Percentiles rank a stretch among this genome's conserved stretches.
Evolutionary conservation across 2,888 invertebrate genomes (phyloP).

Genomic region (Stenolophus ochropezus): DNA sequence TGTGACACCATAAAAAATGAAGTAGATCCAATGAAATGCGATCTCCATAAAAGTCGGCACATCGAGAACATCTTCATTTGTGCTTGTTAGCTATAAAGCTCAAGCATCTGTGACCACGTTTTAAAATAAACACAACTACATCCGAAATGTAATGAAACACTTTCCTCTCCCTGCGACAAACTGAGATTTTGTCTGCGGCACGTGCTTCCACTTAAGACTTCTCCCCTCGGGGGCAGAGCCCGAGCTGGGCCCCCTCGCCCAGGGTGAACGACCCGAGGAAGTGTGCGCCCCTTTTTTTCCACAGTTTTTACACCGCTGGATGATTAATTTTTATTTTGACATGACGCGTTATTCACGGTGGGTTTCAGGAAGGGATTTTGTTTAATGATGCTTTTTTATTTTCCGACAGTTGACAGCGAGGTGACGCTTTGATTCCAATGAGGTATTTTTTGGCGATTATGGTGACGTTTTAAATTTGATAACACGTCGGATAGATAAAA

Average conservation of each 20-base stretch:
- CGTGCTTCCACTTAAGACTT: slow-evolving; percentile 55
- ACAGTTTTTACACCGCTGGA: not conserved
- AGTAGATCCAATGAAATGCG: not conserved
- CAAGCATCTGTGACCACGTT: not conserved
- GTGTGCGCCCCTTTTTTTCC: slow-evolving; percentile 8
- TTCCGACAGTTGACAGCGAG: not conserved
- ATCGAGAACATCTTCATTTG: not conserved
- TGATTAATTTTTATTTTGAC: slow-evolving; percentile 35
- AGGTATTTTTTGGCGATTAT: not conserved
- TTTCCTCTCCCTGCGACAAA: slow-evolving; percentile 24
- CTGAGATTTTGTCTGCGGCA: slow-evolving; percentile 56
- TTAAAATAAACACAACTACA: slow-evolving; percentile 14
- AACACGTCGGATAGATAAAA: too few relatives aligned
- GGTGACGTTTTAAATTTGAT: not conserved
- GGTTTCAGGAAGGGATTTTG: not conserved
- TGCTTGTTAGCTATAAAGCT: not conserved
- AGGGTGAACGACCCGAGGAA: slow-evolving; percentile 7
- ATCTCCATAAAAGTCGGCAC: not conserved
- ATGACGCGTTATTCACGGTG: not conserved
- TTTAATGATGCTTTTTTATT: not conserved
- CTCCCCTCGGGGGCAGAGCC: not conserved
- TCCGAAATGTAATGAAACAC: slow-evolving; percentile 7
- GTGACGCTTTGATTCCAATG: not conserved
- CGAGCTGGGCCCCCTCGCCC: not conserved
- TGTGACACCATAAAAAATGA: too few relatives aligned